Evolutionary conservation across 30 jellyfish, hydroid and myxozoan genomes (phyloP).

Genomic region (Chironex yamaguchii): DNA sequence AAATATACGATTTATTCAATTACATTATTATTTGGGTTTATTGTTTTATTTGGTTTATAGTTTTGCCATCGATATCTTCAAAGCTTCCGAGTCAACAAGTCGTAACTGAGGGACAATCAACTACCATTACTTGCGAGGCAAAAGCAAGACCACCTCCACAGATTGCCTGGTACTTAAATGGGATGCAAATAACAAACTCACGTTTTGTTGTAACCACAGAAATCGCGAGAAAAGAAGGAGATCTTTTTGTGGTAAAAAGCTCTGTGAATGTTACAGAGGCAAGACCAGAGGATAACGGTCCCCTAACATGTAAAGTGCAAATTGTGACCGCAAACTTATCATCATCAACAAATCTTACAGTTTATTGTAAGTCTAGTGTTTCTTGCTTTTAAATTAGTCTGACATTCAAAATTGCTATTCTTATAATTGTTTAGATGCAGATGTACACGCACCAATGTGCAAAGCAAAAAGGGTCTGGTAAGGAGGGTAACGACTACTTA

Average conservation of each 20-base stretch:
- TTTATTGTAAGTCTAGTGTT: slow-evolving; percentile 54
- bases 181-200: slow-evolving; percentile 20
- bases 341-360: slow-evolving; percentile 12
- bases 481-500: no score
- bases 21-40: no score
- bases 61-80: slow-evolving; percentile 48
- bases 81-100: slow-evolving; percentile 50
- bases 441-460: no score
- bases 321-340: slow-evolving; percentile 37
- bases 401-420: neutral
- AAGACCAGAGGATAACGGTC: slow-evolving; percentile 37
- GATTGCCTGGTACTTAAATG: slow-evolving; percentile 57
- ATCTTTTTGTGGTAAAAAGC: slow-evolving; percentile 39
- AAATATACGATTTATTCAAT: no score
- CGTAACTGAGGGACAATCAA: slow-evolving; percentile 37
- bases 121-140: slow-evolving; percentile 51
- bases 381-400: neutral
- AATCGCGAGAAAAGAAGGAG: slow-evolving; percentile 4
- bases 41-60: slow-evolving; percentile 14
- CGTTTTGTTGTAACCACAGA: neutral
- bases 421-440: neutral
- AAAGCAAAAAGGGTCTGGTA: no score
- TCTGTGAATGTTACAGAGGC: slow-evolving; percentile 43
- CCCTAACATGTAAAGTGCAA: slow-evolving; percentile 44
- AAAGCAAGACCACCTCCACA: slow-evolving; percentile 64